These are phyloP conservation scores for Volucella inflata DNA, from an alignment of 2,888 invertebrate species.

Conservation along the genomic window DNA sequence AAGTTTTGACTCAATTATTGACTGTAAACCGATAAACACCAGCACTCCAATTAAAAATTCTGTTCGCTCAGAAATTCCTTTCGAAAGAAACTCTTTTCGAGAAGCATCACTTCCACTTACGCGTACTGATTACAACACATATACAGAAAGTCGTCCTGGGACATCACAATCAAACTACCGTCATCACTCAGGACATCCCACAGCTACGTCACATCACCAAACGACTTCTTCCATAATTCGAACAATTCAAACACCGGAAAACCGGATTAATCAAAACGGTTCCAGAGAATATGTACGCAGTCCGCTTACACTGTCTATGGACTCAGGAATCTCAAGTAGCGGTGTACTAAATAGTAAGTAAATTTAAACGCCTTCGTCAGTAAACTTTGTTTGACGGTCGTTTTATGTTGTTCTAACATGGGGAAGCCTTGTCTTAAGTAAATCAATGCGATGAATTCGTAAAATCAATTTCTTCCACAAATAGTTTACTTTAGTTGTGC, in stretches of 20 bases:
- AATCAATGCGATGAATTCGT: slow-evolving; percentile 28
- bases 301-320: slow-evolving; percentile 93
- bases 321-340: slow-evolving; percentile 91
- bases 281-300: slow-evolving; percentile 81
- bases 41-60: slow-evolving; percentile 61
- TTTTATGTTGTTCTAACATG: slow-evolving; percentile 36
- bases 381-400: slow-evolving; percentile 25
- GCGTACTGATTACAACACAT: slow-evolving; percentile 52
- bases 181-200: slow-evolving; percentile 65
- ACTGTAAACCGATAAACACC: slow-evolving; percentile 63
- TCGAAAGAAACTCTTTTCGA: slow-evolving; percentile 56
- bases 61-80: slow-evolving; percentile 46
- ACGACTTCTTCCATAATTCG: slow-evolving; percentile 42
- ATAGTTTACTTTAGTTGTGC: slow-evolving; percentile 20
- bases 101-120: slow-evolving; percentile 64
- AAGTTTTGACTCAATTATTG: slow-evolving; percentile 56
- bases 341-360: slow-evolving; percentile 78
- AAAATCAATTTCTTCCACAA: neutral
- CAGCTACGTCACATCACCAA: slow-evolving; percentile 64
- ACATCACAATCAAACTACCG: slow-evolving; percentile 76
- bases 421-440: neutral
- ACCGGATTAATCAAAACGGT: slow-evolving; percentile 68
- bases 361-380: slow-evolving; percentile 35
- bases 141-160: slow-evolving; percentile 73
- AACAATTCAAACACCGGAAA: slow-evolving; percentile 66